phyloP scores from a whole-genome alignment of 2,797 vertebrate genomes.

The Tinamus major region DNA sequence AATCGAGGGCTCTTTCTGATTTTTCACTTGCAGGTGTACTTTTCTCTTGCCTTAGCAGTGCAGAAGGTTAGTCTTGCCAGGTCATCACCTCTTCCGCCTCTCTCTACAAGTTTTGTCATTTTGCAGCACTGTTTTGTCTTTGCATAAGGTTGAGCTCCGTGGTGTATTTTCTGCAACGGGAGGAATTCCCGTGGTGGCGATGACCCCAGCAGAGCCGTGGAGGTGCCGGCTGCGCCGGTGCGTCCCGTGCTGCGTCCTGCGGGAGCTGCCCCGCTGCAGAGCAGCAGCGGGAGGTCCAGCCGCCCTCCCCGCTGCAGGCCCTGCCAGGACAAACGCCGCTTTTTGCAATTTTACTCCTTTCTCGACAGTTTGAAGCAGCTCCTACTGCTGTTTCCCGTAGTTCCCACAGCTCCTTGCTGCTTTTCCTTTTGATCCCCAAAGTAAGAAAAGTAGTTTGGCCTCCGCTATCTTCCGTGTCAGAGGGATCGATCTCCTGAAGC shows the following conservation, averaged over 20 bases:
- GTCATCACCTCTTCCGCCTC: background rate
- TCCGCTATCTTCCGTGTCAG: background rate
- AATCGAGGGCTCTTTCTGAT: conserved; percentile 14
- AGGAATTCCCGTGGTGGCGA: background rate
- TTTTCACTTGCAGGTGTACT: background rate
- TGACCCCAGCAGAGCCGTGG: background rate
- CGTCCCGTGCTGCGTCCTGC: background rate
- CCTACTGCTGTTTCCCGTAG: conserved; percentile 41
- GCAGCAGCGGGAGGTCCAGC: background rate
- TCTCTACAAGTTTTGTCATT: background rate
- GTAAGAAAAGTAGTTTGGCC: conserved; percentile 19
- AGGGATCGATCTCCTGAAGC: conserved; percentile 22
- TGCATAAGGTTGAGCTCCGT: background rate
- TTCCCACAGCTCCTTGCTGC: conserved; percentile 39
- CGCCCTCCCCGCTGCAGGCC: background rate
- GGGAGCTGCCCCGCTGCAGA: conserved; percentile 21
- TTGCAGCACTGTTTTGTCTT: background rate
- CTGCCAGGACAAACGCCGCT: conserved; percentile 29
- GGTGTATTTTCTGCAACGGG: background rate
- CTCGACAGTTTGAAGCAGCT: conserved; percentile 37
- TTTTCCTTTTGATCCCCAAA: conserved; percentile 48
- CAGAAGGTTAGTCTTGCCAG: background rate
- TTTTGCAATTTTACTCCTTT: conserved; percentile 39
- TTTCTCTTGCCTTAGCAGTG: background rate
- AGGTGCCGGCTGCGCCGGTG: background rate